phyloP scores from a whole-genome alignment of 2,797 vertebrate genomes.

The Esox masquinongy region DNA sequence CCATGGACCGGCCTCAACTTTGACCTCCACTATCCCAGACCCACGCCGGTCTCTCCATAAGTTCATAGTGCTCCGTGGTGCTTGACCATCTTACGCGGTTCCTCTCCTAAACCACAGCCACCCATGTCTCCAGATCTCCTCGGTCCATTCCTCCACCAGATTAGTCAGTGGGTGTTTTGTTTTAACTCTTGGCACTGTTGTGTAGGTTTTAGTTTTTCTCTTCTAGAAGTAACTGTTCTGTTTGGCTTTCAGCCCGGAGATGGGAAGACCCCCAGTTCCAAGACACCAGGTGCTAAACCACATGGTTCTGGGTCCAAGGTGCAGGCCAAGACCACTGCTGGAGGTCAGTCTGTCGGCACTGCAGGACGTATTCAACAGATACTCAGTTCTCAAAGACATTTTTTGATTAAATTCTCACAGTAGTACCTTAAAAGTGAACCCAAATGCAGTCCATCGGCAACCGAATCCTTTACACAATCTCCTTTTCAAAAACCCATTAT shows the following conservation, averaged over 20 bases:
- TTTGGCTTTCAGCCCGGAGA: slow-evolving; percentile 37
- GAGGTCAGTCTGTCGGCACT: slow-evolving; percentile 3
- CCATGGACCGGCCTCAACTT: not conserved
- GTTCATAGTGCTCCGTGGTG: not conserved
- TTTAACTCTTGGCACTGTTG: not conserved
- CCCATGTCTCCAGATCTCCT: not conserved
- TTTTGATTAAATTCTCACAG: not conserved
- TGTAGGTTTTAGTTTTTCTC: not conserved
- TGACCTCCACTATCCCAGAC: slow-evolving; percentile 1
- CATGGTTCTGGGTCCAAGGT: slow-evolving; percentile 75
- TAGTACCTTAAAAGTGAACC: not conserved
- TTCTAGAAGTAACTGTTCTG: not conserved
- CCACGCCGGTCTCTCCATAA: not conserved
- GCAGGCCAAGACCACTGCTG: slow-evolving; percentile 72
- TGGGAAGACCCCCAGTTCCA: slow-evolving; percentile 31
- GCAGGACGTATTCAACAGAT: not conserved
- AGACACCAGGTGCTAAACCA: slow-evolving; percentile 59
- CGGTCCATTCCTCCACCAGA: not conserved
- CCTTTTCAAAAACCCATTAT: too few relatives aligned
- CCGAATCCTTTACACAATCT: too few relatives aligned
- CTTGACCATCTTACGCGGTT: not conserved
- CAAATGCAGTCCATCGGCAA: not conserved
- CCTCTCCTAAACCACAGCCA: not conserved
- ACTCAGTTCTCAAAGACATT: not conserved
- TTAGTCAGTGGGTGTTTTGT: not conserved